A percentile compares a stretch with the other conserved stretches of the same genome.
These are phyloP conservation scores for Scomberomorus guttatus DNA, from an alignment of 2,797 vertebrate genomes.

Conservation along the genomic window DNA sequence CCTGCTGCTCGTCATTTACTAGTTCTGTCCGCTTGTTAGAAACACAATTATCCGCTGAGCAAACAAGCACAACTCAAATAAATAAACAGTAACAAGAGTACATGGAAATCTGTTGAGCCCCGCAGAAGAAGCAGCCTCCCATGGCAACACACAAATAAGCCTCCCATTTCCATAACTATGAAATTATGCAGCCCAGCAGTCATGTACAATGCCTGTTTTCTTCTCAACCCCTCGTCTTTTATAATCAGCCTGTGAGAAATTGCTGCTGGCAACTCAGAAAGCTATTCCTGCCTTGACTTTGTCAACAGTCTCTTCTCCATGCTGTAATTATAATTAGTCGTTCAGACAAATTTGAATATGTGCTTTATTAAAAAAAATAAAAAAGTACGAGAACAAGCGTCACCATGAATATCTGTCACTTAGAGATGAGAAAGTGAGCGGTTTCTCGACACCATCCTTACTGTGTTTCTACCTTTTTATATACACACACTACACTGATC, in stretches of 20 bases:
- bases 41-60: slow-evolving; percentile 24
- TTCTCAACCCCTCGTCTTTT: slow-evolving; percentile 39
- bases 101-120: slow-evolving; percentile 38
- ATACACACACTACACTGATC: background rate
- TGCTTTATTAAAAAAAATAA: background rate
- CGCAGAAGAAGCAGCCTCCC: slow-evolving; percentile 38
- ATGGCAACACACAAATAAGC: slow-evolving; percentile 58
- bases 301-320: background rate
- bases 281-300: slow-evolving; percentile 15
- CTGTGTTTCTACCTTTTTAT: background rate
- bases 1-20: slow-evolving; percentile 8
- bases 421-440: background rate
- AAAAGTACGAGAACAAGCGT: background rate
- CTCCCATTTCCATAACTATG: slow-evolving; percentile 48
- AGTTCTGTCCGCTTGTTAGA: slow-evolving; percentile 15
- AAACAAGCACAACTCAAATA: background rate
- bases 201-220: slow-evolving; percentile 64
- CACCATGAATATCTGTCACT: background rate
- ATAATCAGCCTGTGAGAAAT: slow-evolving; percentile 50
- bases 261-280: slow-evolving; percentile 31
- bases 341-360: background rate
- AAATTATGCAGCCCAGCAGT: slow-evolving; percentile 74
- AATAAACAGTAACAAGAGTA: slow-evolving; percentile 14
- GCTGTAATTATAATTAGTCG: slow-evolving; percentile 15
- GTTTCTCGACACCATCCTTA: background rate